Evolutionary conservation across 2,113 vertebrate species (phyloP).

Genomic region (Notothenia coriiceps): DNA sequence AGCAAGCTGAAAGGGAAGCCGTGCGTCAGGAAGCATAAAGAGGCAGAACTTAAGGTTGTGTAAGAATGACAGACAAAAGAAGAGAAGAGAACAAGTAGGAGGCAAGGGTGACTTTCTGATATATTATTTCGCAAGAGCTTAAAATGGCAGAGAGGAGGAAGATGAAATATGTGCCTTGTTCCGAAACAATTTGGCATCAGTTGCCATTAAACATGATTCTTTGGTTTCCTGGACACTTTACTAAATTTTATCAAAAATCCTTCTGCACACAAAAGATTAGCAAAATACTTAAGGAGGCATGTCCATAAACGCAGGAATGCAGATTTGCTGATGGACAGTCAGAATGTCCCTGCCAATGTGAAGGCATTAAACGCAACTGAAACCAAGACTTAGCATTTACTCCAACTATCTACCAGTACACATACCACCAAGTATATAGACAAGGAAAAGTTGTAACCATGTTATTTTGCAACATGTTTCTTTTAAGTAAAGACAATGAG

Average conservation of each 20-base stretch:
- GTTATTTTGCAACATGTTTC: no score
- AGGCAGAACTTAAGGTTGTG: slow-evolving; percentile 31
- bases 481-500: not conserved
- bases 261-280: no score
- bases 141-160: slow-evolving; percentile 10
- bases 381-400: not conserved
- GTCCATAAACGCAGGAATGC: not conserved
- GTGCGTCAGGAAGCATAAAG: slow-evolving; percentile 16
- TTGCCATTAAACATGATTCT: slow-evolving; percentile 8
- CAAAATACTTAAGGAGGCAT: no score
- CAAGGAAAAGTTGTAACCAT: not conserved
- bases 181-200: slow-evolving; percentile 12
- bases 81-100: slow-evolving; percentile 17
- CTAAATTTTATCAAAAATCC: no score
- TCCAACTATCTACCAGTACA: not conserved
- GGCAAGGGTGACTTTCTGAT: slow-evolving; percentile 14
- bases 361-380: not conserved
- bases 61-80: slow-evolving; percentile 50
- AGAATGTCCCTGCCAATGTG: no score
- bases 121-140: slow-evolving; percentile 21
- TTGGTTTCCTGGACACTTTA: not conserved
- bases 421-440: not conserved
- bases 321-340: not conserved
- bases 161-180: slow-evolving; percentile 4
- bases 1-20: slow-evolving; percentile 33